These are phyloP conservation scores for Cydia splendana DNA, from an alignment of 1,140 invertebrate species.

Conservation along the genomic window DNA sequence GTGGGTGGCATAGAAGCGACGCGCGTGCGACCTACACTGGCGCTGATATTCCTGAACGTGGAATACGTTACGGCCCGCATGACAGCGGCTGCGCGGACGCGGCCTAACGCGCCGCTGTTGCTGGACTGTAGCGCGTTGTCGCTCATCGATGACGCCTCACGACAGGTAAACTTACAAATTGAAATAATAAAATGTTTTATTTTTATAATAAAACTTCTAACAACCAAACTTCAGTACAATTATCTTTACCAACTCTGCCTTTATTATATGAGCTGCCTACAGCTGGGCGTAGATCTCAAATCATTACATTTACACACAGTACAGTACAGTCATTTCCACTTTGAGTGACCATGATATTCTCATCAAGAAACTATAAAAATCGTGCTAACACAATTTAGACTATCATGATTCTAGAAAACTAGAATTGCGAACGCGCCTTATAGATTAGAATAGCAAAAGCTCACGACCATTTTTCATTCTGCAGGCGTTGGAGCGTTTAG, in stretches of 20 bases:
- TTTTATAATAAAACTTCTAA: too few relatives aligned
- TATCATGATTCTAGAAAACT: neutral
- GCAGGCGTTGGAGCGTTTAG: conserved; percentile 75
- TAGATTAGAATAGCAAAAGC: neutral
- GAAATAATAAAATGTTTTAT: too few relatives aligned
- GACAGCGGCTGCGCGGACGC: conserved; percentile 41
- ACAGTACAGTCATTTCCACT: too few relatives aligned
- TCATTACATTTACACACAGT: too few relatives aligned
- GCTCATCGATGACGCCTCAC: conserved; percentile 62
- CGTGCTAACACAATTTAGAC: too few relatives aligned
- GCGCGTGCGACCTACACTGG: conserved; percentile 49
- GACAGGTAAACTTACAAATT: conserved; percentile 46
- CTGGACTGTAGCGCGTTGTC: conserved; percentile 59
- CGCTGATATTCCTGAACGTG: conserved; percentile 49
- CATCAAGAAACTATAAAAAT: too few relatives aligned
- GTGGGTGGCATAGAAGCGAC: conserved; percentile 42
- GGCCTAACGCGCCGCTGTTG: conserved; percentile 48
- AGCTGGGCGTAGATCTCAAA: too few relatives aligned
- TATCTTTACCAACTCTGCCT: too few relatives aligned
- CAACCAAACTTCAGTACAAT: too few relatives aligned
- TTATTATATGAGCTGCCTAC: too few relatives aligned
- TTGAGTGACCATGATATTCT: too few relatives aligned
- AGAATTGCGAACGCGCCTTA: neutral
- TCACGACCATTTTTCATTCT: conserved; percentile 3
- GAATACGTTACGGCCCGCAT: conserved; percentile 45